phyloP scores from a whole-genome alignment of 92 coral and sea anemone species.

The Zoanthus sociatus region DNA sequence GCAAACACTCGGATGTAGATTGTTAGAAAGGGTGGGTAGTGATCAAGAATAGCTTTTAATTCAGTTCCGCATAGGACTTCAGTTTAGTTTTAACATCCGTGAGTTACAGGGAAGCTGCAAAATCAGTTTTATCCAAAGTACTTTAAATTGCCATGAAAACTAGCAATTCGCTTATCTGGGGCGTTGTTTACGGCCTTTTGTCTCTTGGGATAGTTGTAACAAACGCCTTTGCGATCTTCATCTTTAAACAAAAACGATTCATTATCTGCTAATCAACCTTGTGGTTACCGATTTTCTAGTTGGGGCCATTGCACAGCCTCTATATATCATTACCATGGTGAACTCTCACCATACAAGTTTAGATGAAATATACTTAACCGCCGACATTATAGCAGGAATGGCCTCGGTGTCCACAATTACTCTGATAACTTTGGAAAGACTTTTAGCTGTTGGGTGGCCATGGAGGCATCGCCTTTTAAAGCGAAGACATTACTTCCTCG shows the following conservation, averaged over 20 bases:
- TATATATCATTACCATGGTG: background rate
- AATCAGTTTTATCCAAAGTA: background rate
- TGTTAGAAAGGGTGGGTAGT: too few relatives aligned
- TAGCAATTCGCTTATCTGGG: background rate
- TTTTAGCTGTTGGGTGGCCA: background rate
- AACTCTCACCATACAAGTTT: background rate
- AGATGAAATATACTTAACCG: background rate
- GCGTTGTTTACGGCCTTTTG: background rate
- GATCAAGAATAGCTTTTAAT: too few relatives aligned
- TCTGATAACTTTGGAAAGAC: background rate
- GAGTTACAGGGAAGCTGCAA: too few relatives aligned
- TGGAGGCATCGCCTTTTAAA: background rate
- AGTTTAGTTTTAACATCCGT: too few relatives aligned
- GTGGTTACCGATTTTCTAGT: conserved; percentile 1
- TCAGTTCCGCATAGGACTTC: too few relatives aligned
- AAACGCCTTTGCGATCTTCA: background rate
- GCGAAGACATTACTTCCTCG: background rate
- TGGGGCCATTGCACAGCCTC: background rate
- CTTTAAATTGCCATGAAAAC: background rate
- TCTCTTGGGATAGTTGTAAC: background rate
- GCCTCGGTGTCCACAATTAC: background rate
- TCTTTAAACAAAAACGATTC: background rate
- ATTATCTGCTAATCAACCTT: background rate
- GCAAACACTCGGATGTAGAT: too few relatives aligned
- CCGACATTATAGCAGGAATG: background rate